These are phyloP conservation scores for Parthenolecanium corni DNA, from an alignment of 2,888 invertebrate species.

Conservation along the genomic window DNA sequence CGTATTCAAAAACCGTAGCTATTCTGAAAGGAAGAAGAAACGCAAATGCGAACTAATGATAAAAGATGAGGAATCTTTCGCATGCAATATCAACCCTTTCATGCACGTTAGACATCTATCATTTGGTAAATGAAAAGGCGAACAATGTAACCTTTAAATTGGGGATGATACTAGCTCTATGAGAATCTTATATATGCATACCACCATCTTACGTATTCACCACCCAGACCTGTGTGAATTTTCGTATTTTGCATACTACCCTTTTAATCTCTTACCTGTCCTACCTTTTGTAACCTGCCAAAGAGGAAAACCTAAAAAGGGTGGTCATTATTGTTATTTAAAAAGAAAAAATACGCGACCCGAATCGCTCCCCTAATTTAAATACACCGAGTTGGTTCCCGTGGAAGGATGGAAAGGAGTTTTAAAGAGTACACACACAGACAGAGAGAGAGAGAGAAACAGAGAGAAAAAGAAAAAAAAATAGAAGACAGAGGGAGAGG, in stretches of 20 bases:
- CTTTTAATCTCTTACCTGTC: constrained; percentile 28
- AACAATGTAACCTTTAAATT: constrained; percentile 29
- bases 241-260: constrained; percentile 28
- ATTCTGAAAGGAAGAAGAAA: neutral
- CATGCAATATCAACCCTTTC: constrained; percentile 23
- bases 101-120: constrained; percentile 26
- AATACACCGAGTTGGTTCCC: constrained; percentile 11
- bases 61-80: constrained; percentile 25
- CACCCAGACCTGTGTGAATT: constrained; percentile 28
- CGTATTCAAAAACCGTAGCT: no score
- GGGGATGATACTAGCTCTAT: constrained; percentile 28
- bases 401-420: no score
- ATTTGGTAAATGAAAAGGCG: constrained; percentile 15
- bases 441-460: no score
- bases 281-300: constrained; percentile 25
- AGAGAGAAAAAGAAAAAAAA: no score
- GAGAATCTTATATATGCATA: constrained; percentile 26
- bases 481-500: neutral
- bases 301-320: constrained; percentile 25
- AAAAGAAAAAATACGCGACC: constrained; percentile 16
- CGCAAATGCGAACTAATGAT: constrained; percentile 12
- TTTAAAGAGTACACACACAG: no score
- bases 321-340: constrained; percentile 29
- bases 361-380: constrained; percentile 28
- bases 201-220: constrained; percentile 11